These are phyloP conservation scores for Aphelinus atriplicis DNA, from an alignment of 1,140 invertebrate genomes.

Conservation along the genomic window DNA sequence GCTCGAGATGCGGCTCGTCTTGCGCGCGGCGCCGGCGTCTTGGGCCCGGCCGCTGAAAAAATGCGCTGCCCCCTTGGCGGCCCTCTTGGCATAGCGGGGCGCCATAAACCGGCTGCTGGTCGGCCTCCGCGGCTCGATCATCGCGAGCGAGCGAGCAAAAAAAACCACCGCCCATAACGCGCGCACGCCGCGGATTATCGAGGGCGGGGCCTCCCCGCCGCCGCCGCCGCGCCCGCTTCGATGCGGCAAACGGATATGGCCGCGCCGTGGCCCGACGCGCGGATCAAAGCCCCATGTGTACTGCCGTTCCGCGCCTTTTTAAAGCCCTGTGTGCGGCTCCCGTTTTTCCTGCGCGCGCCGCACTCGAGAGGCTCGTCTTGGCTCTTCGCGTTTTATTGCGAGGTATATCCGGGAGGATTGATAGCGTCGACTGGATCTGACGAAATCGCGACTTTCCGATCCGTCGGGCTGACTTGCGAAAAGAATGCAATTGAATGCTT, in stretches of 20 bases:
- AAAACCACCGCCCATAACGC: background rate
- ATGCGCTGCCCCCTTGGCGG: conserved; percentile 64
- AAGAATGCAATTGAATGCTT: too few relatives aligned
- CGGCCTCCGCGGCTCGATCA: conserved; percentile 7
- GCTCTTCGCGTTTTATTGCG: too few relatives aligned
- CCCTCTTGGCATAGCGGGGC: conserved; percentile 65
- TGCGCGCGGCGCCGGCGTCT: conserved; percentile 41
- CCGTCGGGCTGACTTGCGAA: too few relatives aligned
- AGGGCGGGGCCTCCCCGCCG: conserved; percentile 11
- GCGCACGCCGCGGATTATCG: background rate
- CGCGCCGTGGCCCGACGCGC: too few relatives aligned
- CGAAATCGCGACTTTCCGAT: too few relatives aligned
- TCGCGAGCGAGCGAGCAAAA: conserved; percentile 1
- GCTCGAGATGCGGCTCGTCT: conserved; percentile 62
- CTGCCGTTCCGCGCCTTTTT: too few relatives aligned
- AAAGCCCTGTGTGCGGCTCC: too few relatives aligned
- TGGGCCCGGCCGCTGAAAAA: conserved; percentile 17
- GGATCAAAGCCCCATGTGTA: too few relatives aligned
- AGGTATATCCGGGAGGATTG: too few relatives aligned
- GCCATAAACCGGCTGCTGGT: conserved; percentile 60
- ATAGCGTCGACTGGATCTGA: too few relatives aligned
- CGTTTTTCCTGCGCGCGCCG: too few relatives aligned
- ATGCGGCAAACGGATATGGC: background rate
- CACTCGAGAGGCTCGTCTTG: too few relatives aligned
- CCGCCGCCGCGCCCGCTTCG: background rate